These are phyloP conservation scores for Chydorus sphaericus DNA, from an alignment of 2,888 invertebrate genomes.

Conservation along the genomic window DNA sequence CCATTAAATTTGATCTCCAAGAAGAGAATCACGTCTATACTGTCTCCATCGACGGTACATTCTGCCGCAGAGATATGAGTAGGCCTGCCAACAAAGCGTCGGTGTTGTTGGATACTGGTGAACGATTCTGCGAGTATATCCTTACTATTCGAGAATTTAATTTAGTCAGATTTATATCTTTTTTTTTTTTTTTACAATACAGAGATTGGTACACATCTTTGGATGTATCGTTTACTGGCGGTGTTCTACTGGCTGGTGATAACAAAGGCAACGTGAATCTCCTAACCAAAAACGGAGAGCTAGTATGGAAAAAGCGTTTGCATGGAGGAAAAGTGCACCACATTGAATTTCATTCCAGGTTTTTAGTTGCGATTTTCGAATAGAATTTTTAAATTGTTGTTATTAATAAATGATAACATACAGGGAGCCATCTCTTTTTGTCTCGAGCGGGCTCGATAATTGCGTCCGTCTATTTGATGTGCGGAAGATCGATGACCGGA, in stretches of 20 bases:
- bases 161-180: background rate
- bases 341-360: slow-evolving; percentile 21
- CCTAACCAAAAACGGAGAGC: slow-evolving; percentile 18
- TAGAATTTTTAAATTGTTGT: background rate
- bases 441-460: slow-evolving; percentile 21
- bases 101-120: slow-evolving; percentile 22
- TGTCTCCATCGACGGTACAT: slow-evolving; percentile 25
- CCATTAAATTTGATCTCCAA: slow-evolving; percentile 25
- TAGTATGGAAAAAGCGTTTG: slow-evolving; percentile 17
- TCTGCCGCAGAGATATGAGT: slow-evolving; percentile 23
- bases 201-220: slow-evolving; percentile 21
- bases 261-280: slow-evolving; percentile 20
- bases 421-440: slow-evolving; percentile 19
- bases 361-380: background rate
- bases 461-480: slow-evolving; percentile 23
- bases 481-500: slow-evolving; percentile 18
- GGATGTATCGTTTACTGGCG: slow-evolving; percentile 18
- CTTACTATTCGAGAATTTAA: background rate
- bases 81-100: slow-evolving; percentile 18
- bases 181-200: background rate
- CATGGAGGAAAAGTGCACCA: slow-evolving; percentile 21
- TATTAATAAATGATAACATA: background rate
- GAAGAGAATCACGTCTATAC: slow-evolving; percentile 21
- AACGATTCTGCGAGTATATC: slow-evolving; percentile 16
- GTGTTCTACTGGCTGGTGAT: slow-evolving; percentile 21